Base-by-base conservation (phyloP, 2,888 invertebrate genomes). In the Lasioglossum morio region DNA sequence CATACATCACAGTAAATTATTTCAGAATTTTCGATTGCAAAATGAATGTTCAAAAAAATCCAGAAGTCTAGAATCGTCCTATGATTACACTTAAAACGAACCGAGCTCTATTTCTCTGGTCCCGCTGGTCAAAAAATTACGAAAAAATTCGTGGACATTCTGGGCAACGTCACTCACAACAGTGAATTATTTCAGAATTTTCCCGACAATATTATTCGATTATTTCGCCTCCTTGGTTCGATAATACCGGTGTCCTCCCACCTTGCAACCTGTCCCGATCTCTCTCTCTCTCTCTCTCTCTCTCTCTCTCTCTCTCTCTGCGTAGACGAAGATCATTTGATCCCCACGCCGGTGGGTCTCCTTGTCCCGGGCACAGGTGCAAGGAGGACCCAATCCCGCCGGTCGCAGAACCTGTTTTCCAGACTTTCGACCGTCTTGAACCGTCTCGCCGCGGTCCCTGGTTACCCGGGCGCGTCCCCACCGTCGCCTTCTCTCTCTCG, bases 231-330 rank as follows among this genome's bases (percentile, higher is more conserved):
- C 12, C 12, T 43, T 43, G 12, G 2, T 43, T 43, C 43, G 43
- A 43, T 43, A 43, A 43, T 43, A 43, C 43, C 12, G 0, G 12
- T 2, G 43, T 12, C 43, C 43, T 74, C 74, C 72, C 81, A 66
- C 69, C 84, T 77, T 69, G 82, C 43, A 72, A 72, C 57, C 48
- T 84, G 72, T 23, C 23, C 63, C 16, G 16, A 16, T n/a, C 30
- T 70, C 94, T 57, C 94, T 94, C 92, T 92, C 91, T 92, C 92
- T 92, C 92, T 94, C 63, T 88, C 87, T 82, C 85, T 90, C 85
- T 84, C 84, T 94, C 92, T 92, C 91, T 92, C 92, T 92, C 92
- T 94, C 63, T 88, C 87, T 82, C 85, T 90, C 85, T 84, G 82
- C 93, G 37, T 37, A 37, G 37, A 37, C 4, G 37, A 91, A 92